phyloP scores from a whole-genome alignment of 2,797 vertebrate genomes.

The Zalophus californianus region DNA sequence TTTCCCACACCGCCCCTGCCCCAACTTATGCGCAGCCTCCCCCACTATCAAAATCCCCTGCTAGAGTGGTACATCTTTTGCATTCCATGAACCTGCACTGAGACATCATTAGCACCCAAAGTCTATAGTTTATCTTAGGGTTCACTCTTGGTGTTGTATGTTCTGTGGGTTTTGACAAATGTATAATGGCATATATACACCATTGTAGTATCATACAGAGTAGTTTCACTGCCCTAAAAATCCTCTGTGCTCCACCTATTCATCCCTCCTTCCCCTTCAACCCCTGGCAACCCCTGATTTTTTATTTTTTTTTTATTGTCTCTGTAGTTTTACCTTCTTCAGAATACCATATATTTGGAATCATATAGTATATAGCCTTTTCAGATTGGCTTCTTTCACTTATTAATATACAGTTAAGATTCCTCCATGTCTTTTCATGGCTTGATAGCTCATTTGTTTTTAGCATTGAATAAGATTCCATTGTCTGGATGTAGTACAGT shows the following conservation, averaged over 20 bases:
- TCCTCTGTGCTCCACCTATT: background rate
- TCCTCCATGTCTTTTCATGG: background rate
- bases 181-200: background rate
- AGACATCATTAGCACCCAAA: background rate
- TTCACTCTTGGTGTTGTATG: background rate
- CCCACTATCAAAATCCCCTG: background rate
- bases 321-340: background rate
- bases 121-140: background rate
- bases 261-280: background rate
- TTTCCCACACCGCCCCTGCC: background rate
- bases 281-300: background rate
- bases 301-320: background rate
- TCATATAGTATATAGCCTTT: background rate
- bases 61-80: background rate
- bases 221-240: background rate
- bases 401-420: background rate
- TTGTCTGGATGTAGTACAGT: background rate
- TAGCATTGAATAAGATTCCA: background rate
- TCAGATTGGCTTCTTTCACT: background rate
- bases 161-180: background rate
- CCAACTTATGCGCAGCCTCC: too few relatives aligned
- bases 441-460: background rate
- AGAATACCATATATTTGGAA: background rate
- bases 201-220: background rate
- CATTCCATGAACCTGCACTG: background rate